A percentile compares a stretch with the other conserved stretches of the same genome.
Conservation (phyloP, 2,797 vertebrate species). For the Agapornis canus region DNA sequence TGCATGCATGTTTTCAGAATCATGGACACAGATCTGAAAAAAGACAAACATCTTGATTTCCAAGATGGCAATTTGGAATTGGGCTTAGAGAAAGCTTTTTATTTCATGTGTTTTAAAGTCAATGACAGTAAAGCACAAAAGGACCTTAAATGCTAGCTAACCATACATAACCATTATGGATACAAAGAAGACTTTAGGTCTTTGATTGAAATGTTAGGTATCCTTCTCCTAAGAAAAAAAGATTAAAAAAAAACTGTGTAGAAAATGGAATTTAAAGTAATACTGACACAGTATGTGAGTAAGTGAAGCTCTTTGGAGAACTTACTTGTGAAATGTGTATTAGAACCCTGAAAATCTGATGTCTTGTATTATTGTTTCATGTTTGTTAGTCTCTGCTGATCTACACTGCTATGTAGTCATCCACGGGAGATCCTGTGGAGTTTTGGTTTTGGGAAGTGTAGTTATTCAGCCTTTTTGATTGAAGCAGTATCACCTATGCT, state of each 20-base stretch:
- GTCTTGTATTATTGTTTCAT: not conserved
- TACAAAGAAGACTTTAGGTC: not conserved
- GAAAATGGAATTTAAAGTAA: not conserved
- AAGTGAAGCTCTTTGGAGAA: not conserved
- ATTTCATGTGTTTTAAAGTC: not conserved
- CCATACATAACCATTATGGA: not conserved
- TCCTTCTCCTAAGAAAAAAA: not conserved
- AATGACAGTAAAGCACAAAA: not conserved
- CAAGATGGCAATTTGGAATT: not conserved
- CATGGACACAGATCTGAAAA: not conserved
- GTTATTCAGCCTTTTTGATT: not conserved
- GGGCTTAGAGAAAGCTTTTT: not conserved
- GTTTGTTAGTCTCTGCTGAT: not conserved
- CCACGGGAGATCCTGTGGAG: fast-evolving
- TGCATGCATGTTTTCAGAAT: not conserved
- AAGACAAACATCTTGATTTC: not conserved
- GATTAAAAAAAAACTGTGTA: not conserved
- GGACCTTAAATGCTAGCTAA: not conserved
- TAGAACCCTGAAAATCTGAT: not conserved
- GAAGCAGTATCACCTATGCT: not conserved
- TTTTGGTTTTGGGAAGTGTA: not conserved
- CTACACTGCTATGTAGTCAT: not conserved
- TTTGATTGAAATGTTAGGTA: not conserved
- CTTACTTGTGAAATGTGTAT: not conserved
- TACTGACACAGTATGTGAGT: not conserved